Evolutionary conservation across 1,140 invertebrate species (phyloP).

Genomic region (Drosophila subpulchrella): DNA sequence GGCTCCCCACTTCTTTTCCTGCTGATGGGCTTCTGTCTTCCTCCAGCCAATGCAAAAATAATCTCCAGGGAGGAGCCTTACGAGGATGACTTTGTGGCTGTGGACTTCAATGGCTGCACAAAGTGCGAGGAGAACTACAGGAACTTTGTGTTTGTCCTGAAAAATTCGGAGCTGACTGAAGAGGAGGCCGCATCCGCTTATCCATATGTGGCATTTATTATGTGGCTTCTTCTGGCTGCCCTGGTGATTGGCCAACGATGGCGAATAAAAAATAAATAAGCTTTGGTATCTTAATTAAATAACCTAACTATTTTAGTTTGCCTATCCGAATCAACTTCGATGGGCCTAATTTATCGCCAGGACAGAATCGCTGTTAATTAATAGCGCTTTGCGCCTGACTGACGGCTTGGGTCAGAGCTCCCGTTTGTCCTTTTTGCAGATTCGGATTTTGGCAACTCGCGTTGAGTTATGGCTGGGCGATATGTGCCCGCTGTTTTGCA

Average conservation of each 20-base stretch:
- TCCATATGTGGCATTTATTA: constrained; percentile 39
- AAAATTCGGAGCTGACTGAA: neutral
- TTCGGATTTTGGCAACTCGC: constrained; percentile 28
- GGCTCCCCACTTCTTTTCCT: constrained; percentile 3
- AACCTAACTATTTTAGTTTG: neutral
- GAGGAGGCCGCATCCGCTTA: constrained; percentile 23
- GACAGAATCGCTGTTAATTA: neutral
- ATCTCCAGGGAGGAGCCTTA: neutral
- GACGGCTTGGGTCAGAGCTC: constrained; percentile 11
- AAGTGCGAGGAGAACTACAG: constrained; percentile 50
- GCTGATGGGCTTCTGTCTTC: constrained; percentile 15
- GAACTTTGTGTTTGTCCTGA: constrained; percentile 56
- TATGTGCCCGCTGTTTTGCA: constrained; percentile 63
- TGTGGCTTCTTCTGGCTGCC: constrained; percentile 47
- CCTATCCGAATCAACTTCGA: neutral
- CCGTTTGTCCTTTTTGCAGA: constrained; percentile 41
- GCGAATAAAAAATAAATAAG: constrained; percentile 22
- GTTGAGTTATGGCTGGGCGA: constrained; percentile 51
- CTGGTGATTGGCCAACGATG: constrained; percentile 39
- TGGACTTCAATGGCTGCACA: constrained; percentile 38
- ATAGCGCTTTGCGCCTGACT: neutral
- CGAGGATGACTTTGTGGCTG: constrained; percentile 56
- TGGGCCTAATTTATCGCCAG: neutral
- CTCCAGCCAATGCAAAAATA: constrained; percentile 11
- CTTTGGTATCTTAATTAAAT: neutral